A percentile compares a stretch with the other conserved stretches of the same genome.
Conservation (phyloP, 2,888 invertebrate species). For the Callinectes sapidus region DNA sequence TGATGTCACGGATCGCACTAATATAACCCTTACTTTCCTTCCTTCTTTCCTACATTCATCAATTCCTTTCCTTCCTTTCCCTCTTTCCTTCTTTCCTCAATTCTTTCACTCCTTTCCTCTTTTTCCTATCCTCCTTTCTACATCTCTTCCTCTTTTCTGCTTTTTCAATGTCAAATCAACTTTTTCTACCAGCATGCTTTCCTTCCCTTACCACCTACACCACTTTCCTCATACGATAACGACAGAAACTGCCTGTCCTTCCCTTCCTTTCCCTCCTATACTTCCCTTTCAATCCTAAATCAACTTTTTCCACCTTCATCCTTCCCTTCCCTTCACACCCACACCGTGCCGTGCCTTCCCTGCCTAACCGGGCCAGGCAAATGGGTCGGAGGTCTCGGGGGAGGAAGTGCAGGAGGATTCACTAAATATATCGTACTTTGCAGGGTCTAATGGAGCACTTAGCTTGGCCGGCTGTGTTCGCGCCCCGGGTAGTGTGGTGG, state of each 20-base stretch:
- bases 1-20: no score
- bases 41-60: not conserved
- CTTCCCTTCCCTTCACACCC: not conserved
- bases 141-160: no score
- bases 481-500: not conserved
- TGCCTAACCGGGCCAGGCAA: not conserved
- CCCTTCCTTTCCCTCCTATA: not conserved
- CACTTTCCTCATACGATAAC: not conserved
- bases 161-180: no score
- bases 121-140: no score
- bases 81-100: not conserved
- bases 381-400: not conserved
- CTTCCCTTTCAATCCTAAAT: no score
- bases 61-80: not conserved
- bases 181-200: no score
- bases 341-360: not conserved
- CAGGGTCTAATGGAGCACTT: conserved; percentile 24
- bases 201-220: no score
- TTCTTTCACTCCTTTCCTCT: no score
- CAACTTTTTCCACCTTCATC: not conserved
- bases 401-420: not conserved
- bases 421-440: conserved; percentile 28
- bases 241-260: not conserved
- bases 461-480: conserved; percentile 1
- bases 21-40: not conserved